A percentile compares a stretch with the other conserved stretches of the same genome.
These are phyloP conservation scores for Pterois miles DNA, from an alignment of 2,797 vertebrate genomes.

Conservation along the genomic window DNA sequence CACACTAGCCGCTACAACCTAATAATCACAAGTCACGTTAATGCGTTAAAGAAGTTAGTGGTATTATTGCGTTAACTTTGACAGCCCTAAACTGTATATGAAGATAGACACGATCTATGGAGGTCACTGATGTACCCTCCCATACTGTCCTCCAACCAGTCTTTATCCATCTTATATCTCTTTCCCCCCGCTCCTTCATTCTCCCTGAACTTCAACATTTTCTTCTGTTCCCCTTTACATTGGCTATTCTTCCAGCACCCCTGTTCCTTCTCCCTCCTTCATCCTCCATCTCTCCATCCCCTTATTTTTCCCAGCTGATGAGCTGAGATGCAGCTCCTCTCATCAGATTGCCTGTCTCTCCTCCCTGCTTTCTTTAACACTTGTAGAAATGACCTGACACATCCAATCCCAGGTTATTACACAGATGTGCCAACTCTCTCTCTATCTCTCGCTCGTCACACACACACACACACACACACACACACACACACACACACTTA, in stretches of 20 bases:
- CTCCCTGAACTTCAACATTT: background rate
- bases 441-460: background rate
- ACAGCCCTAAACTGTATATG: too few relatives aligned
- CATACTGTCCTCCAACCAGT: background rate
- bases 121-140: background rate
- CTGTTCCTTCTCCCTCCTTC: conserved; percentile 10
- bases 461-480: conserved; percentile 18
- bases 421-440: conserved; percentile 75
- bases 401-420: conserved; percentile 86
- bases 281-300: background rate
- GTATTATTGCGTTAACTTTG: too few relatives aligned
- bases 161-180: background rate
- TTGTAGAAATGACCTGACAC: conserved; percentile 88
- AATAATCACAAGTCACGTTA: too few relatives aligned
- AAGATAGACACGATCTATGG: background rate
- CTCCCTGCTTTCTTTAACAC: conserved; percentile 82
- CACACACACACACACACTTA: conserved; percentile 27
- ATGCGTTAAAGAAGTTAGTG: too few relatives aligned
- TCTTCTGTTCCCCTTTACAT: background rate
- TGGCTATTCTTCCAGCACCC: conserved; percentile 6
- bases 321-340: conserved; percentile 58
- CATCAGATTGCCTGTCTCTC: conserved; percentile 79
- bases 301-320: conserved; percentile 36
- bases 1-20: too few relatives aligned
- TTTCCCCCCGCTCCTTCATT: background rate